Percentiles rank a stretch among this genome's conserved stretches.
phyloP scores from a whole-genome alignment of 1,140 invertebrate species.

The Pogonomyrmex barbatus region DNA sequence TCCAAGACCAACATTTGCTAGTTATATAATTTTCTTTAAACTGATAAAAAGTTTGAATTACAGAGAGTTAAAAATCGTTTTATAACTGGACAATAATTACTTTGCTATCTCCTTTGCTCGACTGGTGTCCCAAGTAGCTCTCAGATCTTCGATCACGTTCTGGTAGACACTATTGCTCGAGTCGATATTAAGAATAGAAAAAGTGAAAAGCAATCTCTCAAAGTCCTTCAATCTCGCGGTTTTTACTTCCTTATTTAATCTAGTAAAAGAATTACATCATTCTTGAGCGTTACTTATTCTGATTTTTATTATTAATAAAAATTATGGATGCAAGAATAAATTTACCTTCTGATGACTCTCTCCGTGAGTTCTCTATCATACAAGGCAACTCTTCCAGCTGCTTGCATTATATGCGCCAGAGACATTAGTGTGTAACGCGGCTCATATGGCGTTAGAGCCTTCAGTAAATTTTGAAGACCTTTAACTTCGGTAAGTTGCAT shows the following conservation, averaged over 20 bases:
- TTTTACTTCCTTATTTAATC: conserved; percentile 75
- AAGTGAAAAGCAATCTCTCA: conserved; percentile 87
- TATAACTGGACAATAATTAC: conserved; percentile 63
- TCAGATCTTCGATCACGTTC: conserved; percentile 84
- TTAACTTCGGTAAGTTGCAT: background rate
- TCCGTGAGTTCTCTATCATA: conserved; percentile 81
- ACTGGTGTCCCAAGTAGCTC: conserved; percentile 74
- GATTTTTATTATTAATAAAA: background rate
- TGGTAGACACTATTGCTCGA: conserved; percentile 83
- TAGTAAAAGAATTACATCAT: conserved; percentile 67
- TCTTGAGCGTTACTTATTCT: conserved; percentile 26
- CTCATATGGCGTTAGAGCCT: conserved; percentile 35
- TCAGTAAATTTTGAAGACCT: conserved; percentile 38
- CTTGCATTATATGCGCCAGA: conserved; percentile 86
- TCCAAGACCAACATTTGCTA: too few species aligned
- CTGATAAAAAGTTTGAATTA: too few species aligned
- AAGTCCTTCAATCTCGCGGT: conserved; percentile 88
- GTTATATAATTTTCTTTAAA: too few species aligned
- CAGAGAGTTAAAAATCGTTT: background rate
- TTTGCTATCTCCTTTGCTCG: conserved; percentile 84
- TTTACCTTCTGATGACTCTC: conserved; percentile 81
- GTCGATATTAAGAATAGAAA: conserved; percentile 85
- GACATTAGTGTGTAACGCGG: conserved; percentile 80
- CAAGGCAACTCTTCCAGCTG: conserved; percentile 84
- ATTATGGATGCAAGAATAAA: background rate